A percentile compares a stretch with the other conserved stretches of the same genome.
phyloP scores from a whole-genome alignment of 2,797 vertebrate genomes.

The Emydoidea blandingii region DNA sequence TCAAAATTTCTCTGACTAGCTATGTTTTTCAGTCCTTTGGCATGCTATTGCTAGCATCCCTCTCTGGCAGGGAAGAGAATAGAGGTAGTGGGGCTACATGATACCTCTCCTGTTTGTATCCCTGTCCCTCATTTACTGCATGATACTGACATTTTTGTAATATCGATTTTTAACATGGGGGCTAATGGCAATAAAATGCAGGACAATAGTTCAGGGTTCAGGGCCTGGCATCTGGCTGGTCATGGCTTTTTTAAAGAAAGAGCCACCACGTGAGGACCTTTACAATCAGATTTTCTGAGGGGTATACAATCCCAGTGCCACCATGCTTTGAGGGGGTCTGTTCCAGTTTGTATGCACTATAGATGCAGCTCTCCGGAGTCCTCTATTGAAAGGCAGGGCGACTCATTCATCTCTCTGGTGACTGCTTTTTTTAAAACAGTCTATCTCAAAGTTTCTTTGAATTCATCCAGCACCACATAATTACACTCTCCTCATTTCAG shows the following conservation, averaged over 20 bases:
- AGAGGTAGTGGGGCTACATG: neutral
- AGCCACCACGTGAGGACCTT: neutral
- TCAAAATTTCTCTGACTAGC: neutral
- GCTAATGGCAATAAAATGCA: neutral
- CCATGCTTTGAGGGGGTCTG: neutral
- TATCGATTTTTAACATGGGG: neutral
- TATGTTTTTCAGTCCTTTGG: fast-evolving
- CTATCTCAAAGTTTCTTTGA: neutral
- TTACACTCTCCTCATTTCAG: neutral
- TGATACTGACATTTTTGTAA: neutral
- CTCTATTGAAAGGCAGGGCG: neutral
- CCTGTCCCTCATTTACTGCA: neutral
- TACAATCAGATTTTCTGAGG: neutral
- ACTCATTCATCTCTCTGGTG: neutral
- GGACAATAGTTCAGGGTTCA: neutral
- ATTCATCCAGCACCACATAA: neutral
- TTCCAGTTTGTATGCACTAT: neutral
- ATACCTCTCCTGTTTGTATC: neutral
- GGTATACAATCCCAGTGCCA: neutral
- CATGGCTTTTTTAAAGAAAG: neutral
- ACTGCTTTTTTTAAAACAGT: neutral
- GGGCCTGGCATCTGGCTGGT: neutral
- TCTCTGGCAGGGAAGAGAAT: neutral
- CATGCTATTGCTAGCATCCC: no score
- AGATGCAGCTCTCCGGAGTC: neutral